Evolutionary conservation across 2,888 invertebrate genomes (phyloP), one percentile per base, ranked within the genome.

Genomic region (Apeira syringaria): DNA sequence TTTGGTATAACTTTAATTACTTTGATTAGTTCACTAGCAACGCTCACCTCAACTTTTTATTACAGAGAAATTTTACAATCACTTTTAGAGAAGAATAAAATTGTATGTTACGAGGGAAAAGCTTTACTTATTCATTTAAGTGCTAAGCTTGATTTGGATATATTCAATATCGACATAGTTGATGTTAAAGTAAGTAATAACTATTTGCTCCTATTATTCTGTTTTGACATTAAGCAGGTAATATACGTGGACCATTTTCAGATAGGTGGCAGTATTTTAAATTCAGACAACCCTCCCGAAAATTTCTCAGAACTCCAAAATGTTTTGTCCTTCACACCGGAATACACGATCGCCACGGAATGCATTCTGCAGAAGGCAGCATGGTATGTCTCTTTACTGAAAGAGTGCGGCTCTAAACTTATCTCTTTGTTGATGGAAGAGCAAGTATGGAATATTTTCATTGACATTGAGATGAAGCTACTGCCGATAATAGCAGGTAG

Each of bases 381-480:
- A 1, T 78, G 81, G 77, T 80, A 80, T 53, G 49, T 67, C 30
- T 46, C 59, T 0, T 52, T 76, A 11, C 42, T 90, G 43, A 66
- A 57, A 8, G 67, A 68, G 1, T 72, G 79, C 24, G 65, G 61
- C 13, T 24, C 2, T 1, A 63, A 33, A n/a, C 47, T 80, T 7
- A 57, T 47, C 1, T 28, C 6, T 0, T 34, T 61, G 34, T 65
- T 91, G 17, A 37, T 56, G 0, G 70, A 79, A 10, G 57, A 72
- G 1, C 61, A 67, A 1, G 43, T 89, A 38, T 86, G 84, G 87
- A 68, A 63, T n/a, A 63, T 91, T 1, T 91, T 89, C 45, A 52
- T 67, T 0, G 67, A 82, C 2, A 72, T 91, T n/a, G 91, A 91
- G 61, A 87, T 86, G 79, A 74, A 63, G 32, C 61, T 91, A 9